phyloP scores from a whole-genome alignment of 1,140 invertebrate genomes.

The Drosophila prosaltans region DNA sequence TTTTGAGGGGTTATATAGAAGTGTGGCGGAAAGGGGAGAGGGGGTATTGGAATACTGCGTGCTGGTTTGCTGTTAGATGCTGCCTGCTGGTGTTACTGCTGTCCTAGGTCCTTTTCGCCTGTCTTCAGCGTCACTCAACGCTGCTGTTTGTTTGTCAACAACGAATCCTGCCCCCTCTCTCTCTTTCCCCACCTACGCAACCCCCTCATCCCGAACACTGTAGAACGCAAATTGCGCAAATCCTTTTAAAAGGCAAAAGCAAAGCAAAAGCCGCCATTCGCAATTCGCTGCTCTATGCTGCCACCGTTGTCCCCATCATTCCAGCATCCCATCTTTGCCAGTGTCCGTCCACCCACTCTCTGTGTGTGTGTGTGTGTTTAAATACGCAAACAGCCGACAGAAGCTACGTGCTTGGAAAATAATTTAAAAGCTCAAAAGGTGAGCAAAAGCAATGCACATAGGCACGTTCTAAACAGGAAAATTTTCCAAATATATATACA shows the following conservation, averaged over 20 bases:
- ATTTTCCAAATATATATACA: constrained; percentile 29
- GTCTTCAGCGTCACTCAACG: constrained; percentile 77
- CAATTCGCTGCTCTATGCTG: constrained; percentile 45
- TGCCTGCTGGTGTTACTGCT: constrained; percentile 29
- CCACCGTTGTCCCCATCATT: constrained; percentile 21
- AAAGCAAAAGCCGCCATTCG: constrained; percentile 53
- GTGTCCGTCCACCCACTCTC: constrained; percentile 17
- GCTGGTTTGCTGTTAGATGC: background rate
- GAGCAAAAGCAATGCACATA: constrained; percentile 78
- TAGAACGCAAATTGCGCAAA: constrained; percentile 74
- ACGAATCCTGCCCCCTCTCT: constrained; percentile 23
- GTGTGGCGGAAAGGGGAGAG: no score
- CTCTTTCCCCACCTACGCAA: background rate
- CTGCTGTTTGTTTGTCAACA: constrained; percentile 77
- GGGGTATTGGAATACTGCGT: background rate
- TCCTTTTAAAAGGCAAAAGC: constrained; percentile 69
- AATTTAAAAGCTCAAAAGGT: constrained; percentile 83
- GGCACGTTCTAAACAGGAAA: constrained; percentile 65
- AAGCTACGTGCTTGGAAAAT: constrained; percentile 81
- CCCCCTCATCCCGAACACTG: constrained; percentile 12
- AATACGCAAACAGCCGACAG: constrained; percentile 81
- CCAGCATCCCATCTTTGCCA: background rate
- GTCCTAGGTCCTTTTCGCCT: constrained; percentile 60
- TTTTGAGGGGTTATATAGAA: background rate
- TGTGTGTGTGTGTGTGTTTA: constrained; percentile 67